phyloP scores from a whole-genome alignment of 2,113 vertebrate species.

The Excalfactoria chinensis region DNA sequence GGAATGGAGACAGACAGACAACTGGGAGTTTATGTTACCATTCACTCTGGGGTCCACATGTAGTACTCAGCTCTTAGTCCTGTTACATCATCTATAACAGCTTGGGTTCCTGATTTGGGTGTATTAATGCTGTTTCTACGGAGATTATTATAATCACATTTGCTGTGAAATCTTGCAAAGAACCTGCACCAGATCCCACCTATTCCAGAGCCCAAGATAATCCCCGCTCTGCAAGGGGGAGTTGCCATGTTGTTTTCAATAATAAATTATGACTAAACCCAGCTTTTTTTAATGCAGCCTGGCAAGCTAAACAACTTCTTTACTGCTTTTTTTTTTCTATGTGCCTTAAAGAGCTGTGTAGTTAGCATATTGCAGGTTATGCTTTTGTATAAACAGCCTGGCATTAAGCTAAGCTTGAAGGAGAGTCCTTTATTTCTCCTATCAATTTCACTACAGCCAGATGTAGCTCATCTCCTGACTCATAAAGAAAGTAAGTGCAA shows the following conservation, averaged over 20 bases:
- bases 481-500: fast-evolving
- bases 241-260: background rate
- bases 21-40: fast-evolving
- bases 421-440: background rate
- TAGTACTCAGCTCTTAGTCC: background rate
- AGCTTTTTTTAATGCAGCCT: background rate
- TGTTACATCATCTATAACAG: background rate
- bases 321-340: background rate
- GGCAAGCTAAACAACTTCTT: background rate
- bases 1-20: background rate
- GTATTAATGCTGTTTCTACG: background rate
- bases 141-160: background rate
- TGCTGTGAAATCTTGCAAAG: background rate
- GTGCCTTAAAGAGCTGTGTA: background rate
- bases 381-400: background rate
- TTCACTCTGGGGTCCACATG: background rate
- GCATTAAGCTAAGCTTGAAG: background rate
- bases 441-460: background rate
- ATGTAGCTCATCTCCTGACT: background rate
- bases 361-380: background rate
- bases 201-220: background rate
- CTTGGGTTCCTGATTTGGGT: background rate
- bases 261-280: background rate
- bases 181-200: background rate
- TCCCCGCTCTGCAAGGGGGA: background rate